These are phyloP conservation scores for Reinhardtius hippoglossoides DNA, from an alignment of 2,113 vertebrate species.

Conservation along the genomic window DNA sequence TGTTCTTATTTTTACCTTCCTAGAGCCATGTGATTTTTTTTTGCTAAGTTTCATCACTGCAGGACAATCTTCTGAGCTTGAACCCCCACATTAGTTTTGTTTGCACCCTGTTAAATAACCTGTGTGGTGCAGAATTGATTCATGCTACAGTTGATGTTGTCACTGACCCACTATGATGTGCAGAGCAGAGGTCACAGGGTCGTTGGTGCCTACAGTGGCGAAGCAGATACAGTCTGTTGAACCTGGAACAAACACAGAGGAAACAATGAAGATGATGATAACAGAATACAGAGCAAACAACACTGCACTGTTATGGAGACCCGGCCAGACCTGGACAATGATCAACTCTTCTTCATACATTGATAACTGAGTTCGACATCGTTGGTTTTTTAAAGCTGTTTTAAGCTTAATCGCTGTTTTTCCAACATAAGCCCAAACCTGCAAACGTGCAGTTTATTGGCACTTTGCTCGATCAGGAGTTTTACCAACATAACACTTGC, in stretches of 20 bases:
- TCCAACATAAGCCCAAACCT: no score
- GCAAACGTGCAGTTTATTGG: no score
- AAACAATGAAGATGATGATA: not conserved
- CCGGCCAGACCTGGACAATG: not conserved
- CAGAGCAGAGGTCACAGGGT: conserved; percentile 93
- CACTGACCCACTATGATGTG: conserved; percentile 92
- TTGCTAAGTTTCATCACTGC: no score
- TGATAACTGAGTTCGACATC: not conserved
- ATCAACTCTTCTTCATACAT: not conserved
- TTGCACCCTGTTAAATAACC: not conserved
- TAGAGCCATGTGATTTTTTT: no score
- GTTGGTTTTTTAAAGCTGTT: no score
- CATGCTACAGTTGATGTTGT: not conserved
- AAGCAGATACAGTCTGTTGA: conserved; percentile 98
- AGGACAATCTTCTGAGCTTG: not conserved
- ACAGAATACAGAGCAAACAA: not conserved
- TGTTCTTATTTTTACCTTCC: no score
- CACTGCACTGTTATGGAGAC: not conserved
- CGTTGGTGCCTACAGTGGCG: conserved; percentile 91
- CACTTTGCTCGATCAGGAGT: no score
- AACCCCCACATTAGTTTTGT: not conserved
- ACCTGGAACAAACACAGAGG: conserved; percentile 78
- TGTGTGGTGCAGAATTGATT: not conserved
- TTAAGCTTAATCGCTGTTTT: no score
- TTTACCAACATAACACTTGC: no score